Evolutionary conservation across 2,888 invertebrate genomes (phyloP).

Genomic region (Punctoribates punctum): DNA sequence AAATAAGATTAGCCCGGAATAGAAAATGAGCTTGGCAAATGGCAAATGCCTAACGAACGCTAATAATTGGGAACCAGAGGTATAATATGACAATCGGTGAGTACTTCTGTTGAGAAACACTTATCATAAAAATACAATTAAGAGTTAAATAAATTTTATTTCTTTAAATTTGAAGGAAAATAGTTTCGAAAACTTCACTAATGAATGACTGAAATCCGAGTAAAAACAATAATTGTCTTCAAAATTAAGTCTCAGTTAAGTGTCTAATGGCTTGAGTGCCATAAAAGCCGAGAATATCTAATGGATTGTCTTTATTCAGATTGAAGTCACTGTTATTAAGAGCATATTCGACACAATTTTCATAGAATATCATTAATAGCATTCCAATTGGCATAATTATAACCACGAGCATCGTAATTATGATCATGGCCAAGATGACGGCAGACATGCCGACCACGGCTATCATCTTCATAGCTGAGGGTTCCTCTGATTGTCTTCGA

Average conservation of each 20-base stretch:
- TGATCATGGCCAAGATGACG: constrained; percentile 17
- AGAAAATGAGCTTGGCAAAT: no score
- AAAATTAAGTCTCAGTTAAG: not conserved
- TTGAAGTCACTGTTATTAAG: not conserved
- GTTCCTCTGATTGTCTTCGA: constrained; percentile 9
- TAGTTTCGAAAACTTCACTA: not conserved
- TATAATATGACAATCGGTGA: no score
- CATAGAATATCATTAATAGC: constrained; percentile 24
- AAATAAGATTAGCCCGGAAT: no score
- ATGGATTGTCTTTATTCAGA: constrained; percentile 12
- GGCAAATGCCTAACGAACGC: no score
- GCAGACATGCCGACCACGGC: constrained; percentile 17
- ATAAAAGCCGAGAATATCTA: not conserved
- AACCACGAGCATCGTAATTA: constrained; percentile 17
- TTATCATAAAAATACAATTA: no score
- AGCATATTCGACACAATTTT: constrained; percentile 23
- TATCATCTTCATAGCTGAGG: constrained; percentile 18
- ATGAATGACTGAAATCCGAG: not conserved
- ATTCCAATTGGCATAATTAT: constrained; percentile 20
- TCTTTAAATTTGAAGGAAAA: no score
- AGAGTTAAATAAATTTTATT: no score
- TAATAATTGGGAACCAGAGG: no score
- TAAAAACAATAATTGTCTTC: not conserved
- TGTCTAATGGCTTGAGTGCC: not conserved
- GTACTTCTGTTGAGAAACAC: no score